Conservation (phyloP, 2,113 vertebrate species). For the Nematolebias whitei region DNA sequence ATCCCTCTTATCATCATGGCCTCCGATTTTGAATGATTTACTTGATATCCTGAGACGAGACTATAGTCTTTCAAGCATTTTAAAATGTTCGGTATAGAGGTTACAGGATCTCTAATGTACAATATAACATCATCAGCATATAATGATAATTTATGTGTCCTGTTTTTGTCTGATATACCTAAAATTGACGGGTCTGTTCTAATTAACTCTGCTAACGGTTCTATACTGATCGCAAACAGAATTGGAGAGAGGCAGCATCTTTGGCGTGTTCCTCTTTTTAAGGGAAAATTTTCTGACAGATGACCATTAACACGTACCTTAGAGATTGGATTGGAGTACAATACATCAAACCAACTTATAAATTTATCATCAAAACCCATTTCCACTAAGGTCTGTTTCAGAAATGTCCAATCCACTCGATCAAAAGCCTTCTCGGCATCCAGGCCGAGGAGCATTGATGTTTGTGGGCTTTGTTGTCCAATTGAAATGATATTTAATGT, state of each 20-base stretch:
- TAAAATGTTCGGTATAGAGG: not conserved
- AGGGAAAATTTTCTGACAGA: not conserved
- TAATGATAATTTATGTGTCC: not conserved
- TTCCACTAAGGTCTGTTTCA: not conserved
- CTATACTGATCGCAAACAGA: not conserved
- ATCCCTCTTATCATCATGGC: not conserved
- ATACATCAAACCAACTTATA: not conserved
- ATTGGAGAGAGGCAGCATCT: not conserved
- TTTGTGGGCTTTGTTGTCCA: not conserved
- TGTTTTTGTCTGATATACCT: not conserved
- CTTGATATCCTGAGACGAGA: not conserved
- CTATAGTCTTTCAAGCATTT: not conserved
- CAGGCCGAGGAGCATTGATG: not conserved
- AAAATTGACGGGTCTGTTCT: not conserved
- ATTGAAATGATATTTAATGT: not conserved
- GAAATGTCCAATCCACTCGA: not conserved
- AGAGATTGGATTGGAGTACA: not conserved
- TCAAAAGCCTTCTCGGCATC: not conserved
- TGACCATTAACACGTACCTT: not conserved
- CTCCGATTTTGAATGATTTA: constrained; percentile 6
- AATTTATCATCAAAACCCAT: not conserved
- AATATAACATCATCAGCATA: not conserved
- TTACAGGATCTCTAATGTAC: not conserved
- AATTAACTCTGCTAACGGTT: not conserved
- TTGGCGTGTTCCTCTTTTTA: not conserved